Evolutionary conservation across 2,888 invertebrate species (phyloP).

Genomic region (Rugalucina vietnamica): DNA sequence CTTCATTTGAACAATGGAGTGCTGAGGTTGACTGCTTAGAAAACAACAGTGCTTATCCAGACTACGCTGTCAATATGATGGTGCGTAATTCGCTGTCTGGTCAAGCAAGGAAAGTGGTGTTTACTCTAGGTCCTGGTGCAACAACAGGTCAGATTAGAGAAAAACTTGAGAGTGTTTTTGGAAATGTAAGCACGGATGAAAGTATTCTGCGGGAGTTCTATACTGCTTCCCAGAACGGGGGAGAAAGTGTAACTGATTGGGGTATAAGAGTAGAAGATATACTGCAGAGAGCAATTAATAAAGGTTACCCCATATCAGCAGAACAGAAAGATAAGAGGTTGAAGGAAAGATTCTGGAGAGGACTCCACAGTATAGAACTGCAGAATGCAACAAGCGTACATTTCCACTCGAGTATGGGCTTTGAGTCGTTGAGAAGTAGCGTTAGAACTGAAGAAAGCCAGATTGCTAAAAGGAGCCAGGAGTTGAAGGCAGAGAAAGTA

Average conservation of each 20-base stretch:
- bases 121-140: not conserved
- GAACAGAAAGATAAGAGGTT: constrained; percentile 1
- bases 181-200: constrained; percentile 5
- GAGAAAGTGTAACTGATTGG: constrained; percentile 12
- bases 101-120: not conserved
- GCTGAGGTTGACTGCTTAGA: not conserved
- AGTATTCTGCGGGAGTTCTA: constrained; percentile 11
- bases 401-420: not conserved
- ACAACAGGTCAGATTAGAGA: not conserved
- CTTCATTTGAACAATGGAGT: not conserved
- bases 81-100: not conserved
- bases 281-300: not conserved
- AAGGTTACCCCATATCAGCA: not conserved
- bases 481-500: not conserved
- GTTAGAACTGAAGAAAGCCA: constrained; percentile 16
- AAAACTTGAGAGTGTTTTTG: constrained; percentile 12
- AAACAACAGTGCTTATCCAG: not conserved
- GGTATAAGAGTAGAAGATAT: constrained; percentile 20
- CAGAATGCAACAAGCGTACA: constrained; percentile 18
- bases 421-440: constrained; percentile 13
- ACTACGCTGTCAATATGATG: not conserved
- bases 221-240: not conserved
- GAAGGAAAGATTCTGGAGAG: not conserved
- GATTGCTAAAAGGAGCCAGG: not conserved
- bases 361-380: not conserved